Percentiles rank a stretch among this genome's conserved stretches.
Conservation (phyloP, 2,113 vertebrate genomes). For the Myotis davidii region DNA sequence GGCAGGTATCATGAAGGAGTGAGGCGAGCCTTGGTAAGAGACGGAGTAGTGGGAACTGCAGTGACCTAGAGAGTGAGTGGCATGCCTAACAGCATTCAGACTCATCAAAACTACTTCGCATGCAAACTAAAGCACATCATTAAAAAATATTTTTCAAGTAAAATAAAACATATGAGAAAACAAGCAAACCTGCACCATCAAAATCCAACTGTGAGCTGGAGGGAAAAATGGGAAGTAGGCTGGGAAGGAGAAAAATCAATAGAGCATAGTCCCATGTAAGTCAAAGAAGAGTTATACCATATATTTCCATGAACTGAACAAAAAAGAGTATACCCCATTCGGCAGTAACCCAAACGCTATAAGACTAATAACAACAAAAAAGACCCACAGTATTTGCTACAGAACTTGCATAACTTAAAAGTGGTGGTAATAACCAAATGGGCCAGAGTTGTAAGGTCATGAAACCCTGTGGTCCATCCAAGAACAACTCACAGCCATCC, state of each 20-base stretch:
- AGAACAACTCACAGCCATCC: fast-evolving
- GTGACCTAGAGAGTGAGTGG: not conserved
- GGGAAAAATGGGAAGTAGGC: not conserved
- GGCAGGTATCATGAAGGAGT: not conserved
- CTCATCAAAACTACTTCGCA: slow-evolving; percentile 10
- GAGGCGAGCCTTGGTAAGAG: not conserved
- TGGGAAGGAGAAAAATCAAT: slow-evolving; percentile 14
- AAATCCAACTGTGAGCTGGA: not conserved
- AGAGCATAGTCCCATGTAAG: not conserved
- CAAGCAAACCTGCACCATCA: not conserved
- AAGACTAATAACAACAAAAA: not conserved
- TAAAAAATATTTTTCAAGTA: not conserved
- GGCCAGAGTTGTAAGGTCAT: not conserved
- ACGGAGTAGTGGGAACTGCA: not conserved
- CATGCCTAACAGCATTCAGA: not conserved
- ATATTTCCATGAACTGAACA: slow-evolving; percentile 17
- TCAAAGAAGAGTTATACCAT: not conserved
- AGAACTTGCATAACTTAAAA: not conserved
- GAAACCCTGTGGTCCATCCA: not conserved
- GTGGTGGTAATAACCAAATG: not conserved
- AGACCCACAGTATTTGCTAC: not conserved
- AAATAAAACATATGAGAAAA: not conserved
- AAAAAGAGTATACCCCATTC: not conserved
- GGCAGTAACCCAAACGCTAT: not conserved
- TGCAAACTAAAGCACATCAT: not conserved